Conservation (phyloP, 1,140 invertebrate species). For the Cyclargus thomasi region DNA sequence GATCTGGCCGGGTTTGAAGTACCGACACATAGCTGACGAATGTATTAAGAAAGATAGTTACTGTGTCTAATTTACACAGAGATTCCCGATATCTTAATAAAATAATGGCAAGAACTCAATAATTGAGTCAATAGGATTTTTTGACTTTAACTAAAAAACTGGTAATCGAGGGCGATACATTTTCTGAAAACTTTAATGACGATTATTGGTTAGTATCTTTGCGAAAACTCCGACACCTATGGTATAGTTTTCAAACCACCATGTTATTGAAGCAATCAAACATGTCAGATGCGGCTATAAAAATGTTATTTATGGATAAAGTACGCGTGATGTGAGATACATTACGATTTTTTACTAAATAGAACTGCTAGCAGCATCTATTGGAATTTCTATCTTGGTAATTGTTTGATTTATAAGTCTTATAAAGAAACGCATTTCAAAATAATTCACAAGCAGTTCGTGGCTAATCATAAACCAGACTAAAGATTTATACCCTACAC, state of each 20-base stretch:
- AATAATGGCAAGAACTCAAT: no score
- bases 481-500: slow-evolving; percentile 3
- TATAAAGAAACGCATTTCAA: not conserved
- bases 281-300: not conserved
- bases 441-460: not conserved
- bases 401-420: not conserved
- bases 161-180: no score
- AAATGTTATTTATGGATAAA: not conserved
- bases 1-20: no score
- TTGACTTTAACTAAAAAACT: no score
- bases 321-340: not conserved
- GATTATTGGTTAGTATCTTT: not conserved
- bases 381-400: not conserved
- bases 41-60: no score
- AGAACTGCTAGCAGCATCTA: not conserved
- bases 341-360: slow-evolving; percentile 1
- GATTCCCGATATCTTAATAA: no score
- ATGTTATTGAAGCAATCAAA: slow-evolving; percentile 1
- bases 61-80: no score
- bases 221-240: not conserved
- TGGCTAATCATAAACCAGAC: not conserved
- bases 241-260: not conserved
- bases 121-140: no score
- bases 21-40: no score
- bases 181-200: no score